Evolutionary conservation across 2,888 invertebrate species (phyloP).

Genomic region (Agriotes lineatus): DNA sequence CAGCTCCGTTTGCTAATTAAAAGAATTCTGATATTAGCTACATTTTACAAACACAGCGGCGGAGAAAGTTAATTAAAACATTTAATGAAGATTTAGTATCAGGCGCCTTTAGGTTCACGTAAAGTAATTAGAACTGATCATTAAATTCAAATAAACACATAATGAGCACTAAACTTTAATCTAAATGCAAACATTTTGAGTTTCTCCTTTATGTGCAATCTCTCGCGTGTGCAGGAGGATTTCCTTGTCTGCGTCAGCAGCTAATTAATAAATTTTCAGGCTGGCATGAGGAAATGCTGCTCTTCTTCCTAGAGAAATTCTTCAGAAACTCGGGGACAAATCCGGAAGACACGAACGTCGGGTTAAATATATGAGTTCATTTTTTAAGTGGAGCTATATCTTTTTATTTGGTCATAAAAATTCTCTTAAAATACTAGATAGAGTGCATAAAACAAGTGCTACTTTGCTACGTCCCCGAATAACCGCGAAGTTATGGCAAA

Average conservation of each 20-base stretch:
- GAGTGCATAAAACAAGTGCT: no score
- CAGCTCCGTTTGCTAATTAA: constrained; percentile 1
- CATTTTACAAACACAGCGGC: neutral
- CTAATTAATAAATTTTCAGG: neutral
- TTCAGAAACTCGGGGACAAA: neutral
- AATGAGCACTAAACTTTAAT: constrained; percentile 4
- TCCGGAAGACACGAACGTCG: neutral
- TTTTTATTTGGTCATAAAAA: constrained; percentile 1
- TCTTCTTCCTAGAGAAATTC: neutral
- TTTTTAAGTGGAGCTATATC: neutral
- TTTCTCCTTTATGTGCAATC: neutral
- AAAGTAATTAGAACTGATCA: neutral
- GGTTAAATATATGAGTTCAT: neutral
- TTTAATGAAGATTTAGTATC: constrained; percentile 15
- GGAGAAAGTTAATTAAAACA: constrained; percentile 20
- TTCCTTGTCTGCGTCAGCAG: neutral
- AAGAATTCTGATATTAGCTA: constrained; percentile 6
- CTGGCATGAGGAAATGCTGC: neutral
- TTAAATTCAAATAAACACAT: constrained; percentile 16
- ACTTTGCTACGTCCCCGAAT: neutral
- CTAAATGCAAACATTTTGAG: neutral
- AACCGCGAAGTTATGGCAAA: neutral
- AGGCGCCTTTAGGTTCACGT: neutral
- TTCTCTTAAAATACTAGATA: no score
- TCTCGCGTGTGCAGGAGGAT: neutral